Evolutionary conservation across 2,797 vertebrate species (phyloP).

Genomic region (Australoheros facetus): DNA sequence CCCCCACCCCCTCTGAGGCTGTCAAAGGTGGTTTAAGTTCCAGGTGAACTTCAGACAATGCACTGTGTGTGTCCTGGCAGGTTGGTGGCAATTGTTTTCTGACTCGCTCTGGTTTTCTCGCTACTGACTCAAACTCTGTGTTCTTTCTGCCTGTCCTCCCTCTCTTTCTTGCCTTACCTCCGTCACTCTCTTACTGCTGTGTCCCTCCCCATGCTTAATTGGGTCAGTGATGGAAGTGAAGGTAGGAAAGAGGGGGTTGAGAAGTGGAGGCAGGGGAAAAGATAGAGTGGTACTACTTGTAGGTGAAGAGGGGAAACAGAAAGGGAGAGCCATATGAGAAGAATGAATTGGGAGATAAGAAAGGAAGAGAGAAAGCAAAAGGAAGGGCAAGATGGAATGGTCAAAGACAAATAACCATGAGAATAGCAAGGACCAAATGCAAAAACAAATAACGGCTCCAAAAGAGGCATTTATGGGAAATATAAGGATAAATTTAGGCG

Average conservation of each 20-base stretch:
- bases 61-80: slow-evolving; percentile 51
- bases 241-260: slow-evolving; percentile 40
- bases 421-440: neutral
- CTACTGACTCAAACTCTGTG: slow-evolving; percentile 62
- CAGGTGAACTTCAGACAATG: slow-evolving; percentile 68
- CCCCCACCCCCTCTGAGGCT: slow-evolving; percentile 45
- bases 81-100: slow-evolving; percentile 52
- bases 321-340: neutral
- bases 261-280: slow-evolving; percentile 22
- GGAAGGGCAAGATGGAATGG: slow-evolving; percentile 13
- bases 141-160: slow-evolving; percentile 47
- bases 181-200: slow-evolving; percentile 53
- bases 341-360: slow-evolving; percentile 17
- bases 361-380: neutral
- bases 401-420: slow-evolving; percentile 5
- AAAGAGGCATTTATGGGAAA: slow-evolving; percentile 3
- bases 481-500: slow-evolving; percentile 30
- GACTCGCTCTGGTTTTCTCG: slow-evolving; percentile 50
- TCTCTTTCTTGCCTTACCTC: slow-evolving; percentile 55
- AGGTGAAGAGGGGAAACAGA: slow-evolving; percentile 25
- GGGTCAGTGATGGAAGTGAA: slow-evolving; percentile 77
- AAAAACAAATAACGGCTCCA: slow-evolving; percentile 20
- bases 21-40: slow-evolving; percentile 71
- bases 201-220: slow-evolving; percentile 76
- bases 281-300: slow-evolving; percentile 36